Evolutionary conservation across 2,888 invertebrate species (phyloP), one percentile per base, ranked within the genome.

Genomic region (Ennomos erosarius): DNA sequence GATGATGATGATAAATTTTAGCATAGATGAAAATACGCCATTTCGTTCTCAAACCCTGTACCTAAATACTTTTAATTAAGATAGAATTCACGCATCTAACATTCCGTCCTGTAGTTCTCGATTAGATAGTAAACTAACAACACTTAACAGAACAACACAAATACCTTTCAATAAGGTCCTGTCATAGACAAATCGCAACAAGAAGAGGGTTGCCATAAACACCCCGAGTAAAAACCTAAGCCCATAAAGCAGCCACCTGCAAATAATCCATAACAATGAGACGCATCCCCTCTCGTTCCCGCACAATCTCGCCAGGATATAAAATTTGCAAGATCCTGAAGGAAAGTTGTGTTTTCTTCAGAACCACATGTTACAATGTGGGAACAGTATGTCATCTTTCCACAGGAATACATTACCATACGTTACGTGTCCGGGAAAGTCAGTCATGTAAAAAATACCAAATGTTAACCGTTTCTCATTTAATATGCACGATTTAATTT

Each of bases 241-340:
- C 45, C 48, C 33, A 55, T 50, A 59, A 55, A 54, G 46, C 50
- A 59, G 45, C 54, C 50, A 55, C 59, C 54, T 46, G 49, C 45
- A 59, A 58, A 59, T 59, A 59, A 59, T 59, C 59, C 59, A 59
- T 59, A 54, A 59, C 54, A 54, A 59, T 55, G 39, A 59, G 35
- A 10, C 44, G 9, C 48, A 40, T 51, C 26, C 44, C 36, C 10
- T 45, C 51, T 36, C 43, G 5, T 48, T 47, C 48, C 39, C 63
- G 65, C 72, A 69, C 76, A 76, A 76, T 76, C 74, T 73, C 71
- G 67, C 53, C 63, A 61, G 49, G 55, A 67, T 71, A 81, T 79
- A 78, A 81, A 79, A 81, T 79, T 81, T 81, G 79, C 81, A 79
- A 79, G 71, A 73, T 65, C 69, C 72, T 69, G 59, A 62, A 66